Evolutionary conservation across 1,140 invertebrate genomes (phyloP).

Genomic region (Aphaenogaster floridana): DNA sequence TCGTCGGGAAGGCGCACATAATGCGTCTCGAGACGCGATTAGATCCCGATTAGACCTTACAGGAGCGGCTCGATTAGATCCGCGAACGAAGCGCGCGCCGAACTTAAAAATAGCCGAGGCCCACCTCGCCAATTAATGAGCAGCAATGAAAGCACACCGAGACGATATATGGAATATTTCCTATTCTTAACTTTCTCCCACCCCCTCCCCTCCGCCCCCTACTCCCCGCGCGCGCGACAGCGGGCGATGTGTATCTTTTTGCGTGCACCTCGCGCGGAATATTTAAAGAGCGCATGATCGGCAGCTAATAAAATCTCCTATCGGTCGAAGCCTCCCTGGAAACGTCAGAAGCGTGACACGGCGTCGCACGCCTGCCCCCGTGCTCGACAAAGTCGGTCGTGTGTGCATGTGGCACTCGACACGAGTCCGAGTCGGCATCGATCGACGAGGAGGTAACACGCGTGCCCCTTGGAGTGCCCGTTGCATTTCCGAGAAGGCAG

Average conservation of each 20-base stretch:
- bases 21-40: too few species aligned
- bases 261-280: not conserved
- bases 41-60: not conserved
- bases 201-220: not conserved
- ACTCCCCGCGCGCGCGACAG: too few species aligned
- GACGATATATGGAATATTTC: not conserved
- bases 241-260: not conserved
- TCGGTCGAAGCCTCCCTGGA: slow-evolving; percentile 24
- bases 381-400: slow-evolving; percentile 50
- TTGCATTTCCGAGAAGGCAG: slow-evolving; percentile 54
- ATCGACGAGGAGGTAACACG: slow-evolving; percentile 63
- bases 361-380: slow-evolving; percentile 49
- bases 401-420: slow-evolving; percentile 49
- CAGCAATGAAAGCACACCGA: not conserved
- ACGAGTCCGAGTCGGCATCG: slow-evolving; percentile 52
- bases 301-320: slow-evolving; percentile 17
- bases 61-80: not conserved
- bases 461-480: slow-evolving; percentile 45
- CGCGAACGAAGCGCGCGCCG: not conserved
- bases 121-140: slow-evolving; percentile 25
- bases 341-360: slow-evolving; percentile 61
- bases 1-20: too few species aligned
- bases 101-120: slow-evolving; percentile 16
- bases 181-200: slow-evolving; percentile 2
- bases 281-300: slow-evolving; percentile 5